Base-by-base conservation (phyloP, 2,888 invertebrate species). In the Hirtodrosophila duncani region DNA sequence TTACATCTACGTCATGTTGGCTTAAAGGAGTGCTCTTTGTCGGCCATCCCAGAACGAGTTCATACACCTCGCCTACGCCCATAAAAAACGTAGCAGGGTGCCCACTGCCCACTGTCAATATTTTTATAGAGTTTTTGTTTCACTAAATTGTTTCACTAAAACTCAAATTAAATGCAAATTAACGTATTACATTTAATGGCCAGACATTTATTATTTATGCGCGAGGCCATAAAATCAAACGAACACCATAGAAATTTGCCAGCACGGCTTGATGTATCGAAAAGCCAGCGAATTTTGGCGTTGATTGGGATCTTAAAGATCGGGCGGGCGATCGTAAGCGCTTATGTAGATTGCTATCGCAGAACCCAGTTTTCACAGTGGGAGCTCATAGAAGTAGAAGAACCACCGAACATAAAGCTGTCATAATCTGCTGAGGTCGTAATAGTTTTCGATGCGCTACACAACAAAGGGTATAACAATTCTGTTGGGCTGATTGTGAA, bases 31-130 rank as follows among this genome's bases (percentile, higher is more conserved):
- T n/a, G n/a, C n/a, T n/a, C n/a, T n/a, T n/a, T n/a, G n/a, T n/a
- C n/a, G n/a, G n/a, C n/a, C n/a, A n/a, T n/a, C n/a, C 14, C 14
- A 30, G 16, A 30, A 24, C n/a, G 34, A 31, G 60, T 48, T 60
- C 56, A 51, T 26, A 33, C 13, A 49, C 36, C 43, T 55, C 63
- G 49, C 55, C 69, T 55, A 61, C 56, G 64, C 24, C 39, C 37
- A 59, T 72, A 58, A 77, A 72, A 71, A 53, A 18, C 67, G 27
- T 59, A 52, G 77, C 77, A 67, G 71, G 68, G 77, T 50, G 67
- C 53, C 65, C 29, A n/a, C n/a, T n/a, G n/a, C n/a, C n/a, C n/a
- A n/a, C 29, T 26, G 30, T 26, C 38, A 45, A 39, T 34, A 37
- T 21, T 33, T 41, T 41, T 38, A 39, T 20, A 29, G 7, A 16